Percentiles rank a stretch among this genome's conserved stretches.
Evolutionary conservation across 2,888 invertebrate genomes (phyloP).

Genomic region (Noctua fimbriata): DNA sequence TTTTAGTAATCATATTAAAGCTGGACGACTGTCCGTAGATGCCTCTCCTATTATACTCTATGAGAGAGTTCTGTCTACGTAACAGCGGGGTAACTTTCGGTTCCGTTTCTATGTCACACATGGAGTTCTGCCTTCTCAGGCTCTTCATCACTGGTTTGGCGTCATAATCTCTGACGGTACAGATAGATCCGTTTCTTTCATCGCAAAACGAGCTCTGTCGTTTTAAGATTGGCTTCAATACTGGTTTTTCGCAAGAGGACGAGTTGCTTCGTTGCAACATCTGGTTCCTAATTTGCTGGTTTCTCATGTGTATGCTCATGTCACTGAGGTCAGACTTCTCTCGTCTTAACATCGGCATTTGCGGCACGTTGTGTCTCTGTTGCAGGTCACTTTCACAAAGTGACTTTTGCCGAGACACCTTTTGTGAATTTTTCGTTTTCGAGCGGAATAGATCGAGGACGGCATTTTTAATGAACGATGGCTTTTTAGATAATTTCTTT

Average conservation of each 20-base stretch:
- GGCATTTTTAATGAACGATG: slow-evolving; percentile 89
- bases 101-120: slow-evolving; percentile 90
- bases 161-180: slow-evolving; percentile 87
- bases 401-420: slow-evolving; percentile 89
- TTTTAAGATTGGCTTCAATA: slow-evolving; percentile 87
- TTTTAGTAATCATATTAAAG: slow-evolving; percentile 90
- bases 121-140: slow-evolving; percentile 86
- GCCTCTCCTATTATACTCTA: slow-evolving; percentile 88
- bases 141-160: slow-evolving; percentile 84
- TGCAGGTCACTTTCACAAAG: slow-evolving; percentile 88
- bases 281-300: slow-evolving; percentile 86
- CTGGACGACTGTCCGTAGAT: slow-evolving; percentile 86
- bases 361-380: slow-evolving; percentile 80
- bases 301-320: slow-evolving; percentile 85
- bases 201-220: slow-evolving; percentile 89
- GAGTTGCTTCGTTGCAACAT: slow-evolving; percentile 89
- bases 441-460: slow-evolving; percentile 89
- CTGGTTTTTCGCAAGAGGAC: slow-evolving; percentile 87
- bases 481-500: slow-evolving; percentile 90
- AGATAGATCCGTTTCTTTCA: slow-evolving; percentile 86
- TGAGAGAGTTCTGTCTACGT: slow-evolving; percentile 89
- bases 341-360: slow-evolving; percentile 84
- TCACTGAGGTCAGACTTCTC: slow-evolving; percentile 88
- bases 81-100: slow-evolving; percentile 89
- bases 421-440: slow-evolving; percentile 88